Base-by-base conservation (phyloP, 2,113 vertebrate species). In the Aythya baeri region DNA sequence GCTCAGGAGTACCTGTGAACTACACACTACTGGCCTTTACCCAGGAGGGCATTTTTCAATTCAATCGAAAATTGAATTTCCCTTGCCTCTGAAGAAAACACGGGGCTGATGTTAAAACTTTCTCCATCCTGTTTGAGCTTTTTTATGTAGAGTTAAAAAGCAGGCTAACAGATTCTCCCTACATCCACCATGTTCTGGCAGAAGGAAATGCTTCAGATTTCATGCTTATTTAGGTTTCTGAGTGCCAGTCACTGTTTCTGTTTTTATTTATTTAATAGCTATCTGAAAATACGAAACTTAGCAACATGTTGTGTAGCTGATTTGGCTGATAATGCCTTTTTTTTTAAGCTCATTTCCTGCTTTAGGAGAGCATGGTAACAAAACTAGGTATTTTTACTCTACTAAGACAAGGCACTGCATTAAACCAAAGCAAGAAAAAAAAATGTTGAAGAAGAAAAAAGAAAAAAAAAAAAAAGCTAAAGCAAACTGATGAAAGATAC, bases 201-300 rank as follows among this genome's bases (percentile, higher is more conserved):
- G 38, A 90, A 81, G 82, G 80, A 94, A 97, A 91, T 81, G 67
- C 89, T 93, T 96, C 58, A 68, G 79, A 95, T 95, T 97, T 97
- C 83, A 77, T 1, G 34, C 89, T 75, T 87, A 93, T 93, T 91
- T 93, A 88, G 32, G 87, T 81, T 94, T 93, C 75, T 3, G 26
- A 89, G 83, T 91, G 87, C 71, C 94, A 96, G 68, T 92, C 86
- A 76, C 74, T 79, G 76, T 91, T 96, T 92, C 77, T 96, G 86
- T 38, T 92, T 93, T 94, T 91, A 93, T 81, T 91, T 90, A 94
- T 93, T 93, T 93, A 87, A 95, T 81, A 90, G 65, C n/a, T 88
- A 90, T 87, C 86, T 92, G 66, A 92, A 95, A 97, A 71, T 8
- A 25, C 93, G 85, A 94, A 96, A 93, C 74, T 83, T 93, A 94